Conservation (phyloP, 92 coral and sea anemone genomes). For the Umimayanthus kanabou region DNA sequence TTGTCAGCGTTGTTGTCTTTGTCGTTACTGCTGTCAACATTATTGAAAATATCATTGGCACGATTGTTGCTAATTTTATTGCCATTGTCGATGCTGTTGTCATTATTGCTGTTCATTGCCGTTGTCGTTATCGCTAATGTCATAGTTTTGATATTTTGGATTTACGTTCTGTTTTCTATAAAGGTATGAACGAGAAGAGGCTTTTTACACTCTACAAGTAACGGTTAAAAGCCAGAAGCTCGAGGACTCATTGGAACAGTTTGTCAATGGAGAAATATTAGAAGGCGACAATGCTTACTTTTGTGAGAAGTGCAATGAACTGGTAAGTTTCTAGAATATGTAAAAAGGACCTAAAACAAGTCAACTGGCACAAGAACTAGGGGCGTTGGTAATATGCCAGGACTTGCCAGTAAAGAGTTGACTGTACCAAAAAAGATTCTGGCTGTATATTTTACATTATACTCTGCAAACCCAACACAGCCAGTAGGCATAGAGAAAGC, state of each 20-base stretch:
- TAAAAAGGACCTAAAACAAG: background rate
- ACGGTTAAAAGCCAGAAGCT: slow-evolving; percentile 74
- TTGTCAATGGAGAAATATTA: slow-evolving; percentile 91
- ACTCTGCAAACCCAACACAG: no score
- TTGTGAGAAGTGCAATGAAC: slow-evolving; percentile 86
- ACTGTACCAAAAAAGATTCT: no score
- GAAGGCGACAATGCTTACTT: slow-evolving; percentile 94
- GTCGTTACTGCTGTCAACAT: background rate
- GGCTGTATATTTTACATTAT: no score
- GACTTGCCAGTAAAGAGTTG: no score
- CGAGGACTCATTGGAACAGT: slow-evolving; percentile 88
- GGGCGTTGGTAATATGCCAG: no score
- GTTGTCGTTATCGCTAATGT: background rate
- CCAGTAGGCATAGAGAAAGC: no score
- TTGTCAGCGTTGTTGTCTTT: background rate
- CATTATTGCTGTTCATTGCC: background rate
- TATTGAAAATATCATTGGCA: background rate
- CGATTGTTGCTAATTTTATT: background rate
- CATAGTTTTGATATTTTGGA: no score
- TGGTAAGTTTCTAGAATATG: slow-evolving; percentile 48
- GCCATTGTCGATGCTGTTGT: background rate
- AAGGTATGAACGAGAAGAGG: slow-evolving; percentile 89
- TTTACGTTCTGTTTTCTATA: background rate
- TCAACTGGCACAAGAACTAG: background rate
- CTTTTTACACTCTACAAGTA: slow-evolving; percentile 80